A percentile compares a stretch with the other conserved stretches of the same genome.
Evolutionary conservation across 2,113 vertebrate species (phyloP).

Genomic region (Corynorhinus townsendii): DNA sequence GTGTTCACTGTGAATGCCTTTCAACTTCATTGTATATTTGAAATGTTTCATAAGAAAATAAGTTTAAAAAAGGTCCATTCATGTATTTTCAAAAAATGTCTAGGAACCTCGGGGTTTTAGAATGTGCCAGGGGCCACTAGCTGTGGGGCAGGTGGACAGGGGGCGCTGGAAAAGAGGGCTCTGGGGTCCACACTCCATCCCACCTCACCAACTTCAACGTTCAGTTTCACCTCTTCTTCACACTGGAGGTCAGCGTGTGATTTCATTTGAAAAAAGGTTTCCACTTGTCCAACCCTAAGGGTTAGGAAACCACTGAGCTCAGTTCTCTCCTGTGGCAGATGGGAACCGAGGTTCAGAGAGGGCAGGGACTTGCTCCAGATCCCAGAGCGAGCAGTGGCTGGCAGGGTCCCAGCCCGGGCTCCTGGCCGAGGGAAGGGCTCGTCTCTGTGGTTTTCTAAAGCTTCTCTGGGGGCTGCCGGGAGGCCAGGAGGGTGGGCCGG

Average conservation of each 20-base stretch:
- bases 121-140: neutral
- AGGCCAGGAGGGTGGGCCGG: neutral
- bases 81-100: neutral
- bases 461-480: neutral
- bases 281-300: neutral
- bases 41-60: neutral
- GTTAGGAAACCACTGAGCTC: neutral
- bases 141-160: neutral
- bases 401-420: neutral
- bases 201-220: neutral
- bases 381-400: neutral
- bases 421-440: neutral
- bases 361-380: neutral
- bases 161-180: neutral
- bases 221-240: neutral
- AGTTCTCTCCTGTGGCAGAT: neutral
- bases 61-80: neutral
- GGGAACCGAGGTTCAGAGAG: neutral
- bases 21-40: neutral
- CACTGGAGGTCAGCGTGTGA: neutral
- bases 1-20: neutral
- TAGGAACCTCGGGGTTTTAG: neutral
- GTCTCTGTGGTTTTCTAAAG: neutral
- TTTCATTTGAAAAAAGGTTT: neutral
- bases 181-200: fast-evolving